phyloP scores from a whole-genome alignment of 1,140 invertebrate species.

The Eubasilissa regina region DNA sequence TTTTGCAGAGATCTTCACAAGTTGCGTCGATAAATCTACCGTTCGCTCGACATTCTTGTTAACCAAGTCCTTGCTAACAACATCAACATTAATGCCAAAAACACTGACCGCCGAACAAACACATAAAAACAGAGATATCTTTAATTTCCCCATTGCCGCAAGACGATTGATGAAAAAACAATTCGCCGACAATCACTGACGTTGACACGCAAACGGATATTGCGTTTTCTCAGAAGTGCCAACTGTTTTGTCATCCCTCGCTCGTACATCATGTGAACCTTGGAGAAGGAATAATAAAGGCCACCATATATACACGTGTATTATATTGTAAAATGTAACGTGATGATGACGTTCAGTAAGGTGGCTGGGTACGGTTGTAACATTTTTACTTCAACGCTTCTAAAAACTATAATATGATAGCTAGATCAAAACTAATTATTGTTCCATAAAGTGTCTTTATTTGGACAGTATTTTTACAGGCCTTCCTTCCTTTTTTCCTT shows the following conservation, averaged over 20 bases:
- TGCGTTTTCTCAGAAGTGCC: slow-evolving; percentile 2
- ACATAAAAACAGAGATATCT: slow-evolving; percentile 45
- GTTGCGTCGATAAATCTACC: slow-evolving; percentile 90
- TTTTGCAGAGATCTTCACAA: slow-evolving; percentile 87
- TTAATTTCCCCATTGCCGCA: slow-evolving; percentile 43
- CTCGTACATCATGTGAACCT: no score
- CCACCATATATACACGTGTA: no score
- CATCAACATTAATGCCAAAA: slow-evolving; percentile 63
- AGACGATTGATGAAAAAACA: slow-evolving; percentile 21
- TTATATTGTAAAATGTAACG: no score
- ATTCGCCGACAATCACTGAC: slow-evolving; percentile 18
- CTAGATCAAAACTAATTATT: no score
- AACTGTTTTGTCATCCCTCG: not conserved
- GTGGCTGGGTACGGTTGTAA: no score
- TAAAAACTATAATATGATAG: no score
- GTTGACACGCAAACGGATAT: slow-evolving; percentile 46
- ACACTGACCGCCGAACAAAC: slow-evolving; percentile 11
- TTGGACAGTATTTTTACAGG: no score
- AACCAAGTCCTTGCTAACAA: slow-evolving; percentile 73
- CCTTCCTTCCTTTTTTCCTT: no score
- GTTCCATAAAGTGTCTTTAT: no score
- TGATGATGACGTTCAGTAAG: no score
- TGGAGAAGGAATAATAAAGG: no score
- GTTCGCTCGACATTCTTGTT: slow-evolving; percentile 89
- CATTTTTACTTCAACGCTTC: no score